Percentiles rank a stretch among this genome's conserved stretches.
These are phyloP conservation scores for Anolis carolinensis DNA, from an alignment of 2,113 vertebrate genomes.

Conservation along the genomic window DNA sequence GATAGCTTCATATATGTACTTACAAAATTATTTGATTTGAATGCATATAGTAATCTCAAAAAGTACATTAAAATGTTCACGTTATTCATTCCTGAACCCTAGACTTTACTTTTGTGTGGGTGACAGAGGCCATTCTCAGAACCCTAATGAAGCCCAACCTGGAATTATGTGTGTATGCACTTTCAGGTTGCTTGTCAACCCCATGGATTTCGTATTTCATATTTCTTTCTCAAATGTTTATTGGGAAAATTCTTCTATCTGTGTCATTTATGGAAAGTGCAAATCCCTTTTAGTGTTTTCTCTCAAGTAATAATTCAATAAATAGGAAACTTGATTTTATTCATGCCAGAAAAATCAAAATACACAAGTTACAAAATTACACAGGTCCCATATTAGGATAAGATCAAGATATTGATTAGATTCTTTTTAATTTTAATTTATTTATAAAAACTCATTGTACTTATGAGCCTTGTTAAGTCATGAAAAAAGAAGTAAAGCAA, in stretches of 20 bases:
- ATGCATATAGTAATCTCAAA: background rate
- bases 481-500: background rate
- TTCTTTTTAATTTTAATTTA: background rate
- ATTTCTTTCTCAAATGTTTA: too few relatives aligned
- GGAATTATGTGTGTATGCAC: too few relatives aligned
- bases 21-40: background rate
- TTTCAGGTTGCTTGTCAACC: too few relatives aligned
- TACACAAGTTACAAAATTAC: too few relatives aligned
- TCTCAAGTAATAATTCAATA: background rate
- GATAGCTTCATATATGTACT: background rate
- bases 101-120: background rate
- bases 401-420: too few relatives aligned
- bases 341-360: too few relatives aligned
- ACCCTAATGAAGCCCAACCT: background rate
- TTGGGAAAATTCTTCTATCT: background rate
- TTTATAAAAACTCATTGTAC: background rate
- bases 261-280: background rate
- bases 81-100: background rate
- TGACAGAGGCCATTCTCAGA: background rate
- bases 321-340: too few relatives aligned
- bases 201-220: background rate
- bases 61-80: background rate
- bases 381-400: too few relatives aligned
- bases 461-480: background rate
- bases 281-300: background rate